Base-by-base conservation (phyloP, 2,797 vertebrate genomes). In the Poecilia gillii region DNA sequence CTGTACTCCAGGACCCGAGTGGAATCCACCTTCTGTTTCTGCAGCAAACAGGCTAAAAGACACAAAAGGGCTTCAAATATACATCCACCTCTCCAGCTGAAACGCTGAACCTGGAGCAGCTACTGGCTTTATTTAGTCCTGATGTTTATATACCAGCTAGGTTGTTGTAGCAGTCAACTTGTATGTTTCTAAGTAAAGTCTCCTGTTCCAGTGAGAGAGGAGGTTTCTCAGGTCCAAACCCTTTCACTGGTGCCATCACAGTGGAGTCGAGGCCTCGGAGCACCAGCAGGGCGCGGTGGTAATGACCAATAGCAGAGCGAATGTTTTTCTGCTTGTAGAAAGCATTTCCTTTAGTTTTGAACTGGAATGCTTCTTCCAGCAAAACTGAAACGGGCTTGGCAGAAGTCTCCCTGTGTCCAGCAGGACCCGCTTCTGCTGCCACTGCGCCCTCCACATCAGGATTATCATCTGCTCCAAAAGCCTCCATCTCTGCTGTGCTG, bases 121-220 rank as follows among this genome's bases (percentile, higher is more conserved):
- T 43, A 59, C 16, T 36, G 51, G 16, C 43, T 28, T 3, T 62
- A 25, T 11, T 68, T 66, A 66, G 18, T n/a, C 5, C 59, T 12
- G 47, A 55, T 45, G 73, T 72, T 39, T 62, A 89, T 75, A 6
- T 96, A 98, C 97, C 97, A 84, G 97, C 96, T 73, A 98, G 90
- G 81, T 98, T 98, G 92, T 98, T 98, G 95, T 97, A 97, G 94
- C 97, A 98, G 93, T 97, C 97, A 8, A 96, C 93, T 93, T 97
- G 97, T 43, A 91, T 97, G 87, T 83, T 94, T 75, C 96, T 95
- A 59, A 98, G 90, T 9, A 90, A 43, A 49, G 88, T 86, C 47
- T 96, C 95, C 81, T 98, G 96, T 28, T 96, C 90, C 1, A 92
- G 70, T 3, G 94, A 94, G 2, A 97, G 94, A 11, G 86, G 77